Evolutionary conservation across 2,797 vertebrate species (phyloP), one percentile per base, ranked within the genome.

Genomic region (Amblyraja radiata): DNA sequence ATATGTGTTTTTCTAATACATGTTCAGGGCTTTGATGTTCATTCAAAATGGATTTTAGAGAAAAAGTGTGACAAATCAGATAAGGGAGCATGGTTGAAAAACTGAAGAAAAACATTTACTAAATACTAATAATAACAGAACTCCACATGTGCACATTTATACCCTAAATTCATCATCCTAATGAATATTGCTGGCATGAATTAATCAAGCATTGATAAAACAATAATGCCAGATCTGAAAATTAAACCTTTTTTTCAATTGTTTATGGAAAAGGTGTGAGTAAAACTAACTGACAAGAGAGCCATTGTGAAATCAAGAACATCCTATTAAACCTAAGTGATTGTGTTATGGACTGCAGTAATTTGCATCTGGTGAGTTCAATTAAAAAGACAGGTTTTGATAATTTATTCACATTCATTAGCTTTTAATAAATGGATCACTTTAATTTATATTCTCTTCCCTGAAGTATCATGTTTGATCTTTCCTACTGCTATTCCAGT

Each of bases 381-480:
- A 58, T 61, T 61, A 16, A 86, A 16, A n/a, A 58, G 6, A 18
- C 83, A 86, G 54, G 54, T 86, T 63, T n/a, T n/a, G 28, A 86
- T 86, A 58, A 63, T 86, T 86, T 63, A 86, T 86, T 86, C 28
- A 13, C 32, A 63, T 63, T 63, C 83, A 86, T 61, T 58, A 86
- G n/a, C 83, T 86, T 86, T 63, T 58, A 32, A 54, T 28, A 65
- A 86, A 13, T n/a, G 28, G 14, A 6, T 61, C 58, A 32, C 28
- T 65, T 86, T n/a, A 28, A n/a, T 86, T 86, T 86, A 32, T 28
- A 63, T 86, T 63, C n/a, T 86, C 58, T 86, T 65, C 25, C 58
- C 28, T 65, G 83, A 86, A n/a, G 28, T 63, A 65, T 86, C 83
- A 65, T 86, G 32, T 90, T 90, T 90, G 63, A 23, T 1, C 36